phyloP scores from a whole-genome alignment of 2,113 vertebrate genomes.

The Ptilorrhoa leucosticta region DNA sequence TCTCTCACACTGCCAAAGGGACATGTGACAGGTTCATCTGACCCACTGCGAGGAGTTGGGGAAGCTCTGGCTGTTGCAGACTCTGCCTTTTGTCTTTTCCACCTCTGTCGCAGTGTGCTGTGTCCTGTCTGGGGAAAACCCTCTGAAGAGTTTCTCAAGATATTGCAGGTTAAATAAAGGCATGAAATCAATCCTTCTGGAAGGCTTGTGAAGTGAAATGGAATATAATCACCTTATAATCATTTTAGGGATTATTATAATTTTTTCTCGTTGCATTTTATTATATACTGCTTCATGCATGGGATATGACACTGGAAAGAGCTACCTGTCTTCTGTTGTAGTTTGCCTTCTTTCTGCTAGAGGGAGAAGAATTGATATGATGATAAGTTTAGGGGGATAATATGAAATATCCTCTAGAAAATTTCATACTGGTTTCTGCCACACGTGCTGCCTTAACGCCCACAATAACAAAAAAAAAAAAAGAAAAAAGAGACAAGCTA shows the following conservation, averaged over 20 bases:
- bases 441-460: background rate
- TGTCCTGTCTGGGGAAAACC: background rate
- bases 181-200: background rate
- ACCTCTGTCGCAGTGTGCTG: background rate
- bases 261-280: background rate
- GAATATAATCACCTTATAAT: background rate
- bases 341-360: background rate
- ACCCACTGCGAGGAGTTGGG: background rate
- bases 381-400: background rate
- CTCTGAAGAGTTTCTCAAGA: background rate
- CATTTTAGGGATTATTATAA: background rate
- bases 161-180: background rate
- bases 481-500: background rate
- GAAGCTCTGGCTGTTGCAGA: background rate
- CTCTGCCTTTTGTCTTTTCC: background rate
- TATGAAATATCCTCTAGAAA: background rate
- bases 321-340: background rate
- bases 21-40: background rate
- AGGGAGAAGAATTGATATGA: background rate
- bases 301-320: background rate
- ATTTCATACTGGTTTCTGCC: background rate
- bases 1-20: fast-evolving
- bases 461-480: background rate
- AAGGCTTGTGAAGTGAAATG: background rate
- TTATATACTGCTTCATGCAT: background rate